phyloP scores from a whole-genome alignment of 2,797 vertebrate genomes.

The Poeciliopsis infans region DNA sequence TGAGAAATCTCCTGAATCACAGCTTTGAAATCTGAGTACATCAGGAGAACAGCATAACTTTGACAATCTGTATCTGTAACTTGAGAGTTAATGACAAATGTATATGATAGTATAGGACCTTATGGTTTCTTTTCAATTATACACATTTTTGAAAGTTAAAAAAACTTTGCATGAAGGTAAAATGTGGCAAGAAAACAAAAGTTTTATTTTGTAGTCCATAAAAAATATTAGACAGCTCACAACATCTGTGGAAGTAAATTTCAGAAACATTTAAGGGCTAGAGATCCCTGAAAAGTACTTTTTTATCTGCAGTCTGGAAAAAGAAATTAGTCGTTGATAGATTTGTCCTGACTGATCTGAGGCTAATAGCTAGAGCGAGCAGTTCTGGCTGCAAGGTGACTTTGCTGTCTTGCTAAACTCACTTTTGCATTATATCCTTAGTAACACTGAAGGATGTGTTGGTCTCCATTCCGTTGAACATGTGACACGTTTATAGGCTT shows the following conservation, averaged over 20 bases:
- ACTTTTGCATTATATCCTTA: background rate
- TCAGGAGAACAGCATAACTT: background rate
- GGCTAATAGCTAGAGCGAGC: background rate
- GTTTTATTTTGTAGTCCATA: background rate
- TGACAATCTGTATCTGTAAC: conserved; percentile 3
- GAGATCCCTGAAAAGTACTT: background rate
- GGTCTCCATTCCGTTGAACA: background rate
- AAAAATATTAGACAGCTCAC: background rate
- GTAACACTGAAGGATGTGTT: background rate
- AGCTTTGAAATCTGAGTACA: background rate
- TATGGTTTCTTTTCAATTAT: background rate
- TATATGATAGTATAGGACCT: too few relatives aligned
- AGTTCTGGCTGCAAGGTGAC: background rate
- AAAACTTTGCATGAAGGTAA: background rate
- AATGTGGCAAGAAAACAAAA: background rate
- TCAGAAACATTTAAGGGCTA: background rate
- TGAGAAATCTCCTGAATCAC: background rate
- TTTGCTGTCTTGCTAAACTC: background rate
- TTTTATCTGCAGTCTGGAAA: background rate
- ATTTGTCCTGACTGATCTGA: background rate
- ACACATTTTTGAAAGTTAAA: too few relatives aligned
- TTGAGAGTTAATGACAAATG: background rate
- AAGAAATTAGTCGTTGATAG: background rate
- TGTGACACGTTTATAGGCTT: background rate
- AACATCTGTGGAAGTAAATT: background rate